phyloP scores from a whole-genome alignment of 2,797 vertebrate species.

The Chaetodon trifasciatus region DNA sequence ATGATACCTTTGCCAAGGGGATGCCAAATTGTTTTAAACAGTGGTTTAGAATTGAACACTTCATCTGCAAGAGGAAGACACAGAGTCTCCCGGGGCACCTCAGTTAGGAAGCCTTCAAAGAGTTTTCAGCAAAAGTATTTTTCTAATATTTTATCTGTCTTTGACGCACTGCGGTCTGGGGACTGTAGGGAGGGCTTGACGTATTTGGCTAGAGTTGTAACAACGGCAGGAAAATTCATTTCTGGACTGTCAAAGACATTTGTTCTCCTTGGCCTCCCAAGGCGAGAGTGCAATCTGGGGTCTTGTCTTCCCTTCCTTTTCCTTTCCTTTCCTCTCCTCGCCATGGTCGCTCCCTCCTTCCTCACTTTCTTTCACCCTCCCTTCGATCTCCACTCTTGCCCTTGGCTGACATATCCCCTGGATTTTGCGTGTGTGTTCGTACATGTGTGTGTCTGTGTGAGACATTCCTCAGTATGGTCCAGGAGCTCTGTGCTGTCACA shows the following conservation, averaged over 20 bases:
- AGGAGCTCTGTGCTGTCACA: conserved; percentile 78
- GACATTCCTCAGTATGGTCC: conserved; percentile 78
- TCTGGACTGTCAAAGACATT: conserved; percentile 79
- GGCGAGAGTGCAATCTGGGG: conserved; percentile 58
- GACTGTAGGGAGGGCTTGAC: conserved; percentile 65
- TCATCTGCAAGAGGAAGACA: conserved; percentile 28
- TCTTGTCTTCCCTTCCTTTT: conserved; percentile 29
- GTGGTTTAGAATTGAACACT: conserved; percentile 26
- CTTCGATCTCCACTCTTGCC: conserved; percentile 56
- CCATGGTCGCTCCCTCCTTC: conserved; percentile 37
- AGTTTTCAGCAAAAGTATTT: conserved; percentile 56
- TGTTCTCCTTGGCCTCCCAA: conserved; percentile 75
- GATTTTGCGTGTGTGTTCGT: conserved; percentile 29
- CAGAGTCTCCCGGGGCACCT: conserved; percentile 23
- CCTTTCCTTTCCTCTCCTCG: conserved; percentile 8
- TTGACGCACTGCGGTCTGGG: conserved; percentile 63
- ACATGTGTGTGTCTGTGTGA: conserved; percentile 42
- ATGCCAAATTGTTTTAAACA: conserved; percentile 9
- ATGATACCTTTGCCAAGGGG: conserved; percentile 12
- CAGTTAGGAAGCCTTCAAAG: conserved; percentile 55
- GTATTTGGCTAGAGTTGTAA: conserved; percentile 73
- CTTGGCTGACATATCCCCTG: conserved; percentile 71
- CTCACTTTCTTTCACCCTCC: conserved; percentile 36
- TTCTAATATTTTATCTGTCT: conserved; percentile 65
- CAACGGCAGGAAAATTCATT: conserved; percentile 79